Evolutionary conservation across 2,888 invertebrate genomes (phyloP).

Genomic region (Hetaerina titia): DNA sequence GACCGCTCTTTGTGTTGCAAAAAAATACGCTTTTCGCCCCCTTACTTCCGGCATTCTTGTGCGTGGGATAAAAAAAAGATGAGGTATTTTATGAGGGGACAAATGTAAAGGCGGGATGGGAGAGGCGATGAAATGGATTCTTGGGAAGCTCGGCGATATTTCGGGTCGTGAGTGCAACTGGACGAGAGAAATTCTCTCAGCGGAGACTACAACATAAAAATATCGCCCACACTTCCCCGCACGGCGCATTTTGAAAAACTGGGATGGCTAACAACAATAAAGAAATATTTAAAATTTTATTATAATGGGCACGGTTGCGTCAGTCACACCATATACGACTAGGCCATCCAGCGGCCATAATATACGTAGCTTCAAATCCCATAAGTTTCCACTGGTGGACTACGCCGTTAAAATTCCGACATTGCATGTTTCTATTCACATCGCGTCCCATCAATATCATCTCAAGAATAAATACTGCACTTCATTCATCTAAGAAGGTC

Average conservation of each 20-base stretch:
- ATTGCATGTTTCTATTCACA: background rate
- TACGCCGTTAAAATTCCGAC: background rate
- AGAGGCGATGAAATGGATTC: background rate
- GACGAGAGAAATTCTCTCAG: background rate
- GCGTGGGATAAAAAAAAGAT: background rate
- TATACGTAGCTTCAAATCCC: background rate
- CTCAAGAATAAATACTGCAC: background rate
- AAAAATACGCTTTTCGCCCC: background rate
- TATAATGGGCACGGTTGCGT: background rate
- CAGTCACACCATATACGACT: background rate
- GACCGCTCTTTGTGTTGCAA: conserved; percentile 19
- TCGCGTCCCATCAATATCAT: background rate
- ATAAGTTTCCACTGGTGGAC: background rate
- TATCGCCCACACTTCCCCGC: background rate
- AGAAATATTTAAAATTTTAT: background rate
- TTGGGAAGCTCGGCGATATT: background rate
- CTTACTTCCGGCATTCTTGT: background rate
- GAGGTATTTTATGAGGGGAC: background rate
- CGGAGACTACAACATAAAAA: background rate
- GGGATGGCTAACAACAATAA: background rate
- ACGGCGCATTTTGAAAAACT: background rate
- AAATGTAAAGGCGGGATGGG: background rate
- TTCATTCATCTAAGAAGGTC: background rate
- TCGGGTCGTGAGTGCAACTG: background rate
- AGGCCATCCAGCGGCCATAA: background rate